A percentile compares a stretch with the other conserved stretches of the same genome.
Conservation (phyloP, 2,113 vertebrate genomes). For the Bufo gargarizans region DNA sequence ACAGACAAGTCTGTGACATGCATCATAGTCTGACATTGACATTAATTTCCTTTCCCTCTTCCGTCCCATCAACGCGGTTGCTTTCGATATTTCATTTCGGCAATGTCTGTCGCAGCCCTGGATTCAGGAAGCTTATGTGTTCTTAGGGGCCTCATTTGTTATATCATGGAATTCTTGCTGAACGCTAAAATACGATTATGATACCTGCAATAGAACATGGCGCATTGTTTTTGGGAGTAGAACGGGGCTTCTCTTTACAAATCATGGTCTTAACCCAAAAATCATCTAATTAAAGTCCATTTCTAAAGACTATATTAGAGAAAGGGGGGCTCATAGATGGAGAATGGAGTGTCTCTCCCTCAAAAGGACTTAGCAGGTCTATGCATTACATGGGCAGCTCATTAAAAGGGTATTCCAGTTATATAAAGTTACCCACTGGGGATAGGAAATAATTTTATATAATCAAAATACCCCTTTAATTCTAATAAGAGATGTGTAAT, state of each 20-base stretch:
- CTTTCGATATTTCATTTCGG: background rate
- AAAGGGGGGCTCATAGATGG: too few species aligned
- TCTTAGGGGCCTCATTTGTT: background rate
- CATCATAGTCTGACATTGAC: constrained; percentile 17
- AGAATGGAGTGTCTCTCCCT: background rate
- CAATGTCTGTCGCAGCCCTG: background rate
- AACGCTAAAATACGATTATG: background rate
- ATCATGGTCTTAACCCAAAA: background rate
- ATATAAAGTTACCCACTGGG: too few species aligned
- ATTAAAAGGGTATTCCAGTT: too few species aligned
- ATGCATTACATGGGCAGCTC: too few species aligned
- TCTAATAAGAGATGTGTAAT: background rate
- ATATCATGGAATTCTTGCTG: background rate
- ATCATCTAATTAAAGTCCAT: background rate
- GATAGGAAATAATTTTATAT: too few species aligned
- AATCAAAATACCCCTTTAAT: background rate
- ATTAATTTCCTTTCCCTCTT: constrained; percentile 35
- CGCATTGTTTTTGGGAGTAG: background rate
- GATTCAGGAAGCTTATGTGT: background rate
- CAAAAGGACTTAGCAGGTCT: too few species aligned
- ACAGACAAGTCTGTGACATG: constrained; percentile 48
- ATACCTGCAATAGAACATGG: background rate
- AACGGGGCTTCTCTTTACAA: background rate
- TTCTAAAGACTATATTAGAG: background rate
- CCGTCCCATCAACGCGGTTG: background rate